phyloP scores from a whole-genome alignment of 2,113 vertebrate species.

The Rhinichthys klamathensis region DNA sequence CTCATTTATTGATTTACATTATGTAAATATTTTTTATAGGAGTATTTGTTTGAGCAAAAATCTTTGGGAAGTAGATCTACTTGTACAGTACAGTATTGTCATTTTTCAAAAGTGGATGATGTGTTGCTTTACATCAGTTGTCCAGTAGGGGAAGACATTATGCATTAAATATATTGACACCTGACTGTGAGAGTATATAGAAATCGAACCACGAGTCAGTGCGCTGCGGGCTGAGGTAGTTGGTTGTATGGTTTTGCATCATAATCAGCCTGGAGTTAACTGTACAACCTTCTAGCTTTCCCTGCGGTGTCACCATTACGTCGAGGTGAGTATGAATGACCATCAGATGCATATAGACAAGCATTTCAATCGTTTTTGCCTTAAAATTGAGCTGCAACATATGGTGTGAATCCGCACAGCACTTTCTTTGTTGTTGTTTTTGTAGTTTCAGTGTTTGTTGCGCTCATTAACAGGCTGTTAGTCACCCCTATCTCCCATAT shows the following conservation, averaged over 20 bases:
- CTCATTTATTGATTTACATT: background rate
- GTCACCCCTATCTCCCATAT: background rate
- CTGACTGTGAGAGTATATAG: background rate
- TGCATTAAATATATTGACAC: slow-evolving; percentile 5
- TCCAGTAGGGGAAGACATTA: slow-evolving; percentile 36
- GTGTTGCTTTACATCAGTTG: background rate
- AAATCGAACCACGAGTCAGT: slow-evolving; percentile 55
- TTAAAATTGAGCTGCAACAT: background rate
- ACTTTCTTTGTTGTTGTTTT: slow-evolving; percentile 23
- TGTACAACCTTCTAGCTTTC: slow-evolving; percentile 87
- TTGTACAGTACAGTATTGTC: background rate
- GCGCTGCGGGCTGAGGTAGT: slow-evolving; percentile 83
- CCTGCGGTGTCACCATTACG: slow-evolving; percentile 75
- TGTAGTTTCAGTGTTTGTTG: slow-evolving; percentile 14
- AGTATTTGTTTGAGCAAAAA: background rate
- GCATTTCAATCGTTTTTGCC: background rate
- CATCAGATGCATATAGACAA: background rate
- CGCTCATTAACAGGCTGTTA: slow-evolving; percentile 15
- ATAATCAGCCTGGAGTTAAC: slow-evolving; percentile 84
- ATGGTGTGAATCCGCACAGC: background rate
- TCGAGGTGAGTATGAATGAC: slow-evolving; percentile 48
- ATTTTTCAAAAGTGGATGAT: background rate
- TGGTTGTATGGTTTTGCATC: slow-evolving; percentile 87
- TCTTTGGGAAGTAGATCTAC: background rate
- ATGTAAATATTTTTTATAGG: background rate